phyloP scores from a whole-genome alignment of 2,113 vertebrate genomes.

The Festucalex cinctus region DNA sequence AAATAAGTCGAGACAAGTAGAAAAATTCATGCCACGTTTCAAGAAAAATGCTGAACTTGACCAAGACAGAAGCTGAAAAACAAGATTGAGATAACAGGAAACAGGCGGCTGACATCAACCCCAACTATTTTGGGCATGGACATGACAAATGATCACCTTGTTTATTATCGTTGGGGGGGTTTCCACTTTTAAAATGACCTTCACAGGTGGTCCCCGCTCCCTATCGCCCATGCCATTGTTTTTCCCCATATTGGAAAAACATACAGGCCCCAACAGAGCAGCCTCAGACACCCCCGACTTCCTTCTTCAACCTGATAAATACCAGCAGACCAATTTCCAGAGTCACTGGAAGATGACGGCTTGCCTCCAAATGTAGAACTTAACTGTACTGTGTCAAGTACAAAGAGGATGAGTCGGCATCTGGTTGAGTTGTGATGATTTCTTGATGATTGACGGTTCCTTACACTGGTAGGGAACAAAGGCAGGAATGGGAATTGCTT shows the following conservation, averaged over 20 bases:
- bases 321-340: constrained; percentile 22
- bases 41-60: neutral
- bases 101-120: constrained; percentile 20
- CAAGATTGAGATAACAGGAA: constrained; percentile 61
- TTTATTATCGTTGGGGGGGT: constrained; percentile 61
- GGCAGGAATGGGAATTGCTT: constrained; percentile 18
- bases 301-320: constrained; percentile 41
- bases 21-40: too few species aligned
- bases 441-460: neutral
- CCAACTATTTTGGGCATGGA: constrained; percentile 35
- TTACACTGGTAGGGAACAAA: constrained; percentile 44
- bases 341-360: constrained; percentile 8
- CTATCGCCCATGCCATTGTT: constrained; percentile 50
- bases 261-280: neutral
- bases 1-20: too few species aligned
- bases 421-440: neutral
- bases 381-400: neutral
- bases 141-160: constrained; percentile 39
- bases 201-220: constrained; percentile 64
- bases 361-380: neutral
- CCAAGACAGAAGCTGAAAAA: constrained; percentile 15
- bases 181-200: constrained; percentile 60
- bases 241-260: constrained; percentile 56
- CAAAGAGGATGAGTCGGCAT: neutral
- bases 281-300: constrained; percentile 33